Percentiles rank a stretch among this genome's conserved stretches.
Evolutionary conservation across 2,888 invertebrate genomes (phyloP).

Genomic region (Eutolmus rufibarbis): DNA sequence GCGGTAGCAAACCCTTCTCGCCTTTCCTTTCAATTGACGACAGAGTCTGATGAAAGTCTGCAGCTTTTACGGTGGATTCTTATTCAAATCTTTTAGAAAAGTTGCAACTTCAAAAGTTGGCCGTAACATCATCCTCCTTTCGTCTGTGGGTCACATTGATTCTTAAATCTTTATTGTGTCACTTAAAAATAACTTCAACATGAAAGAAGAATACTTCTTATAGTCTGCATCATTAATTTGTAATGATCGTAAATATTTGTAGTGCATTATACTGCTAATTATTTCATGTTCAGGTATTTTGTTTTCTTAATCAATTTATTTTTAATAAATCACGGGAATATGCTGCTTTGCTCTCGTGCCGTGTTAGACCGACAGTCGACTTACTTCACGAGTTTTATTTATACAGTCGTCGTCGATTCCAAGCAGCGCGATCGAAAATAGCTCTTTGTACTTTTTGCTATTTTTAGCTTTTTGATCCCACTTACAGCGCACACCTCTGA

Average conservation of each 20-base stretch:
- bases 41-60: too few species aligned
- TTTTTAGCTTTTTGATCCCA: not conserved
- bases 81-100: not conserved
- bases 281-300: not conserved
- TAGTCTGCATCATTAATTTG: not conserved
- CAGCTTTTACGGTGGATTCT: not conserved
- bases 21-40: too few species aligned
- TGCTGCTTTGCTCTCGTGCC: not conserved
- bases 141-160: not conserved
- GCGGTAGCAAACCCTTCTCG: too few species aligned
- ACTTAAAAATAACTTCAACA: not conserved
- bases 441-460: not conserved
- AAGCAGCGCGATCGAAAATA: not conserved
- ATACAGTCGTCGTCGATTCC: not conserved
- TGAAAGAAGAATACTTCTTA: not conserved
- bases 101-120: not conserved
- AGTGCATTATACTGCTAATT: too few species aligned
- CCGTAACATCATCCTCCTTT: too few species aligned
- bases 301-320: not conserved
- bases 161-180: not conserved
- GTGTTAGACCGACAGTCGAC: not conserved
- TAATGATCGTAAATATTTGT: not conserved
- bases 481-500: not conserved
- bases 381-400: not conserved
- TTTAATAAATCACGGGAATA: not conserved